These are phyloP conservation scores for Apolygus lucorum DNA, from an alignment of 1,140 invertebrate genomes.

Conservation along the genomic window DNA sequence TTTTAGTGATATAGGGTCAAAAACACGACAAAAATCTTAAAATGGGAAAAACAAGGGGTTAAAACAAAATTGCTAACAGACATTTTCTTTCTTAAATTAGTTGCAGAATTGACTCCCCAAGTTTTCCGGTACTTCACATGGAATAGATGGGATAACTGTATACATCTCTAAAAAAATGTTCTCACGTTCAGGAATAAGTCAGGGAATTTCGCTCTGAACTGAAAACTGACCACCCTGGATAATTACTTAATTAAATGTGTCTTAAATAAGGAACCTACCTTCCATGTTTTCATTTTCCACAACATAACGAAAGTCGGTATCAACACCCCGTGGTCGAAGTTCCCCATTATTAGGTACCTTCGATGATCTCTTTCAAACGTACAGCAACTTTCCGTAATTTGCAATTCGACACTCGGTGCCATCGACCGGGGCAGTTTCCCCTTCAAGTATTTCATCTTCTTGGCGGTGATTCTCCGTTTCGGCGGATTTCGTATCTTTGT, in stretches of 20 bases:
- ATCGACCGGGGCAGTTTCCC: constrained; percentile 36
- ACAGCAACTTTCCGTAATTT: constrained; percentile 42
- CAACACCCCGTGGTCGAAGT: constrained; percentile 37
- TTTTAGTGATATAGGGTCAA: too few relatives aligned
- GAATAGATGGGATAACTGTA: too few relatives aligned
- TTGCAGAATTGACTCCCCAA: too few relatives aligned
- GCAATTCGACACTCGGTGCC: constrained; percentile 36
- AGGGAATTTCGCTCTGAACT: too few relatives aligned
- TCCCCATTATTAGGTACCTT: constrained; percentile 46
- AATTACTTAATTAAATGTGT: background rate
- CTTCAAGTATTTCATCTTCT: constrained; percentile 41
- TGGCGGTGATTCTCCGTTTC: constrained; percentile 38
- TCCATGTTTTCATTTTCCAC: constrained; percentile 40
- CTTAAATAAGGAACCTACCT: constrained; percentile 32
- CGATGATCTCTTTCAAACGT: constrained; percentile 31
- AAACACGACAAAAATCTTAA: too few relatives aligned
- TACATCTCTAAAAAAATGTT: too few relatives aligned
- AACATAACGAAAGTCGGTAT: constrained; percentile 44
- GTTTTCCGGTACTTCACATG: too few relatives aligned
- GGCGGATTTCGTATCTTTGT: constrained; percentile 39
- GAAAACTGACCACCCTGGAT: background rate
- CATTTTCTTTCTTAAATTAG: too few relatives aligned
- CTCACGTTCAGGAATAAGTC: too few relatives aligned
- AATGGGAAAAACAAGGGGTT: too few relatives aligned
- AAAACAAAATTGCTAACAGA: too few relatives aligned